Conservation (phyloP, 2,113 vertebrate genomes). For the Dendrocopos noguchii region DNA sequence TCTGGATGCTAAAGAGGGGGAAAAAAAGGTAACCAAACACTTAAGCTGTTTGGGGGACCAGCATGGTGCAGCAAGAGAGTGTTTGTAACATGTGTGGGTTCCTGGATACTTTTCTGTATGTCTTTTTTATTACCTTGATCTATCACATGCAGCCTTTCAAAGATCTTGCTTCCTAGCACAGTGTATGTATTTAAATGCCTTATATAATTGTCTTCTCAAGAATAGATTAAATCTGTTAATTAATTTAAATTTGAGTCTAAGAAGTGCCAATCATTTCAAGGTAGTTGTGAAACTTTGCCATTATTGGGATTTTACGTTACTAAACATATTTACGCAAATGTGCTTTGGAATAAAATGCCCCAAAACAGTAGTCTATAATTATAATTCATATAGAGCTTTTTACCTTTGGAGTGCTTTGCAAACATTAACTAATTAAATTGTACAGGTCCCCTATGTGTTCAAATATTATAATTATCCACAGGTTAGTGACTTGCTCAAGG, state of each 20-base stretch:
- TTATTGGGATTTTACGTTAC: background rate
- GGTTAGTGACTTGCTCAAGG: constrained; percentile 40
- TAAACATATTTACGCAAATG: background rate
- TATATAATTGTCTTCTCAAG: background rate
- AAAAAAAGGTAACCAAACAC: background rate
- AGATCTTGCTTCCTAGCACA: background rate
- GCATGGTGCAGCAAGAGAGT: background rate
- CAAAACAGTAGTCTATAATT: background rate
- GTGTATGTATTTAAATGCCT: background rate
- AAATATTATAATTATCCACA: background rate
- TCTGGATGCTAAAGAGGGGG: background rate
- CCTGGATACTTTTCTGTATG: background rate
- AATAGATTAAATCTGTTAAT: background rate
- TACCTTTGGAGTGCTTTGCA: constrained; percentile 20
- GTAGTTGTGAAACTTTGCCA: background rate
- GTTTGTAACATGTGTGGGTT: background rate
- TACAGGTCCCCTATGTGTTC: background rate
- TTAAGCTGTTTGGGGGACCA: background rate
- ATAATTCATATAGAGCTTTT: background rate
- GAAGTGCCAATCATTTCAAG: background rate
- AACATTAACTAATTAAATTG: constrained; percentile 47
- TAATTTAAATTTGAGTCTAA: background rate
- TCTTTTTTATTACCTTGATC: background rate
- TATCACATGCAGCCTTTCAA: background rate
- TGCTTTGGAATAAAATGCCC: background rate